Evolutionary conservation across 2,888 invertebrate genomes (phyloP).

Genomic region (Teinopalpus imperialis): DNA sequence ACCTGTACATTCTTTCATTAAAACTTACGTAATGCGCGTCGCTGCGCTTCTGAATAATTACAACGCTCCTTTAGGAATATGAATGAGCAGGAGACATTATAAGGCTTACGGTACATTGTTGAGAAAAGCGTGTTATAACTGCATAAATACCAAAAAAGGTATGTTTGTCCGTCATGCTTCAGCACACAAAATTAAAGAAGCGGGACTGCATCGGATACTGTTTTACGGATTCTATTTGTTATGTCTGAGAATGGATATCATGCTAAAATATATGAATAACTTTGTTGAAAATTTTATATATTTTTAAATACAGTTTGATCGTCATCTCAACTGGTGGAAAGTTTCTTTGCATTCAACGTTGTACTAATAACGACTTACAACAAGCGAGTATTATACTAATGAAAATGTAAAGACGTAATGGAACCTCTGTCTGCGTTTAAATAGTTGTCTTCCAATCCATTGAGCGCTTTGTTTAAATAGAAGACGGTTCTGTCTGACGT

Average conservation of each 20-base stretch:
- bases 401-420: conserved; percentile 13
- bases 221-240: no score
- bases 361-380: no score
- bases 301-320: background rate
- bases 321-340: no score
- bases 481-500: conserved; percentile 14
- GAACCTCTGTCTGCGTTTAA: conserved; percentile 8
- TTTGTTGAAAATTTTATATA: background rate
- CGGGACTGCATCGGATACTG: no score
- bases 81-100: conserved; percentile 29
- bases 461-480: conserved; percentile 23
- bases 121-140: background rate
- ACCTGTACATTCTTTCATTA: conserved; percentile 35
- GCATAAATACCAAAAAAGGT: no score
- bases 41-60: conserved; percentile 36
- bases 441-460: conserved; percentile 21
- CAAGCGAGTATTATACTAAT: no score
- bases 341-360: no score
- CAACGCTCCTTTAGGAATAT: conserved; percentile 36
- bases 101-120: conserved; percentile 7
- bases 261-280: background rate
- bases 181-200: no score
- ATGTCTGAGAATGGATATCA: no score
- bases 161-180: no score
- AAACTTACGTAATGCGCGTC: conserved; percentile 35